These are phyloP conservation scores for Erebia palarica DNA, from an alignment of 2,888 invertebrate species.

Conservation along the genomic window DNA sequence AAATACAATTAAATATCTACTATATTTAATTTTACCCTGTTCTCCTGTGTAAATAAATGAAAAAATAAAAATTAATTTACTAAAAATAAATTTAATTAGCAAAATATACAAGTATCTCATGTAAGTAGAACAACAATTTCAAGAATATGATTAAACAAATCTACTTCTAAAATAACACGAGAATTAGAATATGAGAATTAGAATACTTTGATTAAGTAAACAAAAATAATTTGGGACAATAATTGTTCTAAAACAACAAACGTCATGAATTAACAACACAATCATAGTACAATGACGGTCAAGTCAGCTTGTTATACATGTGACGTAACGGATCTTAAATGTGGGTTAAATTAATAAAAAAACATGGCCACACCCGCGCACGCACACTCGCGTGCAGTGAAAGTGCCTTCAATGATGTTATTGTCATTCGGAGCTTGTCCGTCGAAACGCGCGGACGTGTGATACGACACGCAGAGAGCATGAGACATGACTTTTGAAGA, in stretches of 20 bases:
- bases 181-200: neutral
- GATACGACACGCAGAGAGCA: conserved; percentile 12
- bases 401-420: conserved; percentile 46
- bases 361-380: conserved; percentile 61
- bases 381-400: conserved; percentile 62
- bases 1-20: too few relatives aligned
- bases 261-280: conserved; percentile 32
- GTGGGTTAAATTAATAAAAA: conserved; percentile 77
- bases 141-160: too few relatives aligned
- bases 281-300: conserved; percentile 45
- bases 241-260: conserved; percentile 16
- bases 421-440: conserved; percentile 54
- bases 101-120: too few relatives aligned
- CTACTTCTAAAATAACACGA: neutral
- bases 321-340: conserved; percentile 74
- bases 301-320: conserved; percentile 50
- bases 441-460: conserved; percentile 48
- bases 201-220: neutral
- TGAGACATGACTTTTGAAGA: conserved; percentile 10
- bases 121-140: too few relatives aligned
- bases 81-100: too few relatives aligned
- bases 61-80: too few relatives aligned
- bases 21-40: too few relatives aligned
- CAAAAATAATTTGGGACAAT: neutral
- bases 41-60: too few relatives aligned